phyloP scores from a whole-genome alignment of 2,888 invertebrate species.

The Theretra japonica region DNA sequence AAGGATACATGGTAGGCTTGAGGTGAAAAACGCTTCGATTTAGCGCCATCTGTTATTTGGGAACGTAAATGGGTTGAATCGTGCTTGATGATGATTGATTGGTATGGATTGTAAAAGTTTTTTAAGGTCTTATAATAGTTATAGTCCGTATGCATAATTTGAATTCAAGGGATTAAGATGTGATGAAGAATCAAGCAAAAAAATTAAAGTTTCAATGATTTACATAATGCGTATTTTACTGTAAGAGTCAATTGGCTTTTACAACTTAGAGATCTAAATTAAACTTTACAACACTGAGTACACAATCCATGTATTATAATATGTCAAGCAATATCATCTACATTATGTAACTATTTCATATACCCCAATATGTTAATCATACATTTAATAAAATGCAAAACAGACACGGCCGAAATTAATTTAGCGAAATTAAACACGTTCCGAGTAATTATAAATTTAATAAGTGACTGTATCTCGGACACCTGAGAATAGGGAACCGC shows the following conservation, averaged over 20 bases:
- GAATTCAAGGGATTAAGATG: no score
- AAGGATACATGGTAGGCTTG: constrained; percentile 38
- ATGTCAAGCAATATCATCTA: no score
- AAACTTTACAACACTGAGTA: no score
- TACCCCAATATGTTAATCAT: not conserved
- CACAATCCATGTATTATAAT: no score
- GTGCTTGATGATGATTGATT: not conserved
- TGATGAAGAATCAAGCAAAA: no score
- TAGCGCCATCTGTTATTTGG: constrained; percentile 6
- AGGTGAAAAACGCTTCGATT: not conserved
- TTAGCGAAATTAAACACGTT: not conserved
- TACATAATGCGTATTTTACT: no score
- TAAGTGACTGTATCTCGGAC: not conserved
- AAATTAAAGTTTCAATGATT: no score
- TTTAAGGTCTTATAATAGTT: not conserved
- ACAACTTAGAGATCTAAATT: no score
- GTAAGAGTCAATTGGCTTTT: no score
- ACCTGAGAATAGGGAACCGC: constrained; percentile 14
- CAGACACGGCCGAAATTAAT: constrained; percentile 10
- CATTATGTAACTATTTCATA: no score
- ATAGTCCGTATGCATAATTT: no score
- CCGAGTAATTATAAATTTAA: not conserved
- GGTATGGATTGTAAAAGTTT: not conserved
- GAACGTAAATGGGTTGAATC: not conserved
- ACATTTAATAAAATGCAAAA: not conserved